Evolutionary conservation across 2,888 invertebrate species (phyloP), one percentile per base, ranked within the genome.

Genomic region (Luperina nickerlii): DNA sequence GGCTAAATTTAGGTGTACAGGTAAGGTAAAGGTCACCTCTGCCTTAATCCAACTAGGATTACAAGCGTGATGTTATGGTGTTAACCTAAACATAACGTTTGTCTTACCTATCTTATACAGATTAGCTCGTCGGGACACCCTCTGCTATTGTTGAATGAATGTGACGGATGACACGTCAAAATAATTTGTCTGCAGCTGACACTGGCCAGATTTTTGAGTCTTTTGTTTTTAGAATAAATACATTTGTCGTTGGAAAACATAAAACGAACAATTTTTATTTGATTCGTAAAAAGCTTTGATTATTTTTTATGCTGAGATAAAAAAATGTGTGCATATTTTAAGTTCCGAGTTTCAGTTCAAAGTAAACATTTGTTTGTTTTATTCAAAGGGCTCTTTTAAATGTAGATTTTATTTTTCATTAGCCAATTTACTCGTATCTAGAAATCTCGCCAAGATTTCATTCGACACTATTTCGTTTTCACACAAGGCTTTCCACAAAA

Each of bases 171-270:
- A 54, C 38, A 62, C 7, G 51, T 54, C 45, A 62, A 62, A 27
- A 83, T 38, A 67, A 77, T 67, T 83, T 77, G 18, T 83, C 78
- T 38, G 32, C 9, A 2, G 51, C 4, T 62, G 51, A 45, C 54
- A 38, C 24, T 11, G 20, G 32, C 32, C 54, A 62, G 32, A 67
- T 51, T 76, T 83, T 66, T 24, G 8, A 20, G 18, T n/a, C 15
- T 42, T 67, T 67, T 63, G 45, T 65, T 48, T 82, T 81, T 20
- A 5, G 27, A 76, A 32, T 32, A 8, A 76, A 74, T 75, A 51
- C 3, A 51, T 74, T 79, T 38, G n/a, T 65, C 32, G 5, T 60
- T 66, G 48, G 2, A 2, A 48, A 65, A 74, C 18, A 20, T 54
- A 24, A 57, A 48, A 18, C 0, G 24, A 48, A n/a, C 11, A 24